These are phyloP conservation scores for Gasterosteus nipponicus DNA, from an alignment of 2,113 vertebrate genomes.

Conservation along the genomic window DNA sequence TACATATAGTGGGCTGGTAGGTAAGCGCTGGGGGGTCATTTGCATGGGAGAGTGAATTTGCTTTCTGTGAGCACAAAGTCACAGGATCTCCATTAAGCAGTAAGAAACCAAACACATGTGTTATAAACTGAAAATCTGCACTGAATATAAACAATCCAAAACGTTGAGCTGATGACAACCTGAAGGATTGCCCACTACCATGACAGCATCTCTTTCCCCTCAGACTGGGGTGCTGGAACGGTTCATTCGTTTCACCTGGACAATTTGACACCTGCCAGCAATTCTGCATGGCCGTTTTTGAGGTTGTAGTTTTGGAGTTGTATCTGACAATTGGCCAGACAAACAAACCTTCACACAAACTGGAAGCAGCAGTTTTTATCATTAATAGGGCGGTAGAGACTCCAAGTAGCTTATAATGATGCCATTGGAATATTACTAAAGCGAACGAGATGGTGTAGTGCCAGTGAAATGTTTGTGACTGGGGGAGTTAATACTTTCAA, in stretches of 20 bases:
- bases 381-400: background rate
- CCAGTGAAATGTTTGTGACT: too few species aligned
- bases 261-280: background rate
- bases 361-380: background rate
- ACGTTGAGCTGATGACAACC: constrained; percentile 2
- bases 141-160: constrained; percentile 1
- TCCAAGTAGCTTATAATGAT: too few species aligned
- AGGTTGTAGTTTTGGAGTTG: background rate
- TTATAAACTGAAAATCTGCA: constrained; percentile 10
- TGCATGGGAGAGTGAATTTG: background rate
- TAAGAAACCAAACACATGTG: constrained; percentile 5
- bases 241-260: constrained; percentile 1
- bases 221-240: background rate
- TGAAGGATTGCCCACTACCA: background rate
- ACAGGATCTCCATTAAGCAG: constrained; percentile 7
- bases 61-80: constrained; percentile 15
- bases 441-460: too few species aligned
- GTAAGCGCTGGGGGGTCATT: background rate
- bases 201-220: background rate
- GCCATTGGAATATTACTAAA: too few species aligned
- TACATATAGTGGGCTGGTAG: background rate
- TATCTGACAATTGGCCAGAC: background rate
- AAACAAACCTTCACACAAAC: background rate
- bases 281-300: background rate
- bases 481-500: too few species aligned